Evolutionary conservation across 2,888 invertebrate species (phyloP), one percentile per base, ranked within the genome.

Genomic region (Ophonus ardosiacus): DNA sequence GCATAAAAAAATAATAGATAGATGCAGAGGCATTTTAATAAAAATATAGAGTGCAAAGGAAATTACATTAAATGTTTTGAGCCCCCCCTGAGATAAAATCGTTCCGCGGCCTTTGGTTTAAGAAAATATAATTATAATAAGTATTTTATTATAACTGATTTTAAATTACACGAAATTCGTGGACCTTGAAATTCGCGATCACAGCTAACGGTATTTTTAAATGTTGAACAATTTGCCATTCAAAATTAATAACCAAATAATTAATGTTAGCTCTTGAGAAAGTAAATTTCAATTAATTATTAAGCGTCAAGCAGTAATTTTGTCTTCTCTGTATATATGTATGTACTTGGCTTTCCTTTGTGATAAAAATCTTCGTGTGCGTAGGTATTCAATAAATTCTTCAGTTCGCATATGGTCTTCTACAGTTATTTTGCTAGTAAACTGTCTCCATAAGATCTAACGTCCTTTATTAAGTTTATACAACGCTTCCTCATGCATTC

Each of bases 251-350:
- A 63, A 2, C 7, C 13, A 21, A 18, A 13, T 63, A 63, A 24
- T 63, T 63, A 63, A 63, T 63, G 31, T 24, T 65, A 31, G 13
- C 65, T 13, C 6, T 65, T 38, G 65, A 65, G 65, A 65, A 65
- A 65, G 65, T 65, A 65, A 65, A 63, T 13, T 65, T 65, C 8
- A 65, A 31, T 65, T n/a, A 65, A 24, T 31, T 13, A 38, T n/a
- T 3, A 7, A 13, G 0, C 10, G 7, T 65, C 65, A 65, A 6
- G 3, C 43, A 43, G 7, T 43, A 38, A 65, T 65, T 31, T 24
- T 10, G 21, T 24, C 18, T 59, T 65, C 24, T 31, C 18, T 7
- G 4, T 65, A 21, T n/a, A 0, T n/a, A 31, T 15, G 2, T 15
- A 5, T 15, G 17, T 4, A 17, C 17, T 59, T 59, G 59, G 59